These are phyloP conservation scores for Tachypleus tridentatus DNA, from an alignment of 1,140 invertebrate genomes.

Conservation along the genomic window DNA sequence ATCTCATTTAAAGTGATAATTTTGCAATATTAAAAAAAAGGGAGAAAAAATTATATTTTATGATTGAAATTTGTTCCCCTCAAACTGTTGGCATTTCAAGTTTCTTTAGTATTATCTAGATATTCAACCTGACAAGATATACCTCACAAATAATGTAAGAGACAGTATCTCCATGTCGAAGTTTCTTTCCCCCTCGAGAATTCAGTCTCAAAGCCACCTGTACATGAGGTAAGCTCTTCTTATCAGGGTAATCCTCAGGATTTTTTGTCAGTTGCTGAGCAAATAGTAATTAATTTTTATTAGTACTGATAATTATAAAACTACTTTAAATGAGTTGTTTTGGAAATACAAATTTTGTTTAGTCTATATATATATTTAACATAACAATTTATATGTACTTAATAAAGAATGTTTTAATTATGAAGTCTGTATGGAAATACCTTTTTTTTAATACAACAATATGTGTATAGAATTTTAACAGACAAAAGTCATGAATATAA, in stretches of 20 bases:
- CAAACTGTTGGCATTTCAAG: no score
- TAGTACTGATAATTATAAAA: neutral
- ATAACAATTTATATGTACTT: slow-evolving; percentile 8
- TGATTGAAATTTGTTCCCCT: no score
- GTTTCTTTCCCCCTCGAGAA: slow-evolving; percentile 46
- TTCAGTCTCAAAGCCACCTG: slow-evolving; percentile 64
- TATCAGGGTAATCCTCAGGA: slow-evolving; percentile 83
- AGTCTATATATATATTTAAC: slow-evolving; percentile 9
- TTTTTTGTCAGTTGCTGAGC: slow-evolving; percentile 76
- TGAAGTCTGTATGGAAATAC: neutral
- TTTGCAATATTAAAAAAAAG: neutral
- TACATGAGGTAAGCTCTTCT: slow-evolving; percentile 75
- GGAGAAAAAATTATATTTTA: no score
- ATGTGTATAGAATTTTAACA: no score
- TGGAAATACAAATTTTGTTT: neutral
- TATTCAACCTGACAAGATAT: slow-evolving; percentile 11
- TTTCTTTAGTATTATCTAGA: neutral
- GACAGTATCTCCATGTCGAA: slow-evolving; percentile 87
- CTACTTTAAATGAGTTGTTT: slow-evolving; percentile 4
- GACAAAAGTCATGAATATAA: no score
- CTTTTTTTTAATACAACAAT: neutral
- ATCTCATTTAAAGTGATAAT: no score
- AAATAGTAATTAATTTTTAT: no score
- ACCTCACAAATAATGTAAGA: slow-evolving; percentile 89
- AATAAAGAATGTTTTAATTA: neutral